Base-by-base conservation (phyloP, 2,797 vertebrate species). In the Lacerta agilis region DNA sequence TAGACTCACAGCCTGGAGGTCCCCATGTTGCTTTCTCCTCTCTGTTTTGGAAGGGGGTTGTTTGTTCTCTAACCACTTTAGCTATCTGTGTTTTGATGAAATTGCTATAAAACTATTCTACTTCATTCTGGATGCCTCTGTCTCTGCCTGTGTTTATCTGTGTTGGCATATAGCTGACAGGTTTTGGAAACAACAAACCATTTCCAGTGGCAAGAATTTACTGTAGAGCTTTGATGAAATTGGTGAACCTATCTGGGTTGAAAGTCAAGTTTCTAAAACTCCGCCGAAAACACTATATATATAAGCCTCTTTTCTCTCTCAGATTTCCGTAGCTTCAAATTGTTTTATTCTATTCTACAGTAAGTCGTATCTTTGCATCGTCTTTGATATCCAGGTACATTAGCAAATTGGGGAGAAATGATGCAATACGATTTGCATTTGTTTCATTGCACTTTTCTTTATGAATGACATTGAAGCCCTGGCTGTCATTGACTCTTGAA, bases 401-500 rank as follows among this genome's bases (percentile, higher is more conserved):
- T 88, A 92, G 83, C 78, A 86, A 5, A 27, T 89, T 90, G 58
- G 20, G 7, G 10, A 76, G 55, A 58, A 81, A 67, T 38, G 69
- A 81, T 76, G 33, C 78, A 38, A 81, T 76, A 88, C 89, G 90
- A 93, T 87, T 88, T 92, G 2, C 89, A 86, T 91, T 93, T 86
- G 72, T 82, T 94, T 58, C 73, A 78, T 90, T 90, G 79, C 84
- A 83, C 88, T 90, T 90, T 93, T 80, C 49, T 91, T 20, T 67
- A 76, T 85, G 86, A 69, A 69, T 95, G 88, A 87, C 81, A 61
- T 33, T 43, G 5, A 92, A 92, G 38, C 91, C 58, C 71, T 93
- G 66, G 3, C 58, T 94, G 93, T 91, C 79, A 82, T 80, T 92
- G 89, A 71, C 87, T 94, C 83, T 93, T 87, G 84, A 94, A 86